A percentile compares a stretch with the other conserved stretches of the same genome.
Evolutionary conservation across 2,113 vertebrate species (phyloP).

Genomic region (Scartelaos histophorus): DNA sequence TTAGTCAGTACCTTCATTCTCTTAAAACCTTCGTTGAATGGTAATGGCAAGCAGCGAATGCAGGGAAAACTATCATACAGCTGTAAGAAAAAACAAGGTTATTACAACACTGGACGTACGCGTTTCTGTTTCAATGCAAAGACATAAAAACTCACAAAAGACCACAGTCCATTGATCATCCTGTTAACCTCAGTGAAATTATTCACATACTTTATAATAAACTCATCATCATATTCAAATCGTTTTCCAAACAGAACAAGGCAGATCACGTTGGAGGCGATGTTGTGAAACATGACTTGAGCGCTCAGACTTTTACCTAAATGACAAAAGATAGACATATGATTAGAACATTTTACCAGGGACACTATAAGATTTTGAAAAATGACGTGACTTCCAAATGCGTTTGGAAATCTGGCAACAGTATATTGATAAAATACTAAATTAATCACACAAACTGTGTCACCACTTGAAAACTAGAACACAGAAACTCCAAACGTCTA

Average conservation of each 20-base stretch:
- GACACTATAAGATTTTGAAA: neutral
- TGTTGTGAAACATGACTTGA: conserved; percentile 50
- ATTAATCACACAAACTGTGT: too few relatives aligned
- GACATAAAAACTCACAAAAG: conserved; percentile 33
- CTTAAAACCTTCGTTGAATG: conserved; percentile 32
- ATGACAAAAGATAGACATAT: neutral
- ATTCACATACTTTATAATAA: conserved; percentile 29
- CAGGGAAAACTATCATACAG: conserved; percentile 24
- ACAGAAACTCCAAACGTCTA: neutral
- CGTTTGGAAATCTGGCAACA: too few relatives aligned
- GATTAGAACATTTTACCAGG: neutral
- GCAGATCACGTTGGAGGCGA: conserved; percentile 71
- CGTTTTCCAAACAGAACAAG: conserved; percentile 61
- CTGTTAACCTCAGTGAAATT: conserved; percentile 13
- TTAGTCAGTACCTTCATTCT: neutral
- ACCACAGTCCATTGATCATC: conserved; percentile 47
- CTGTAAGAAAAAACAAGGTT: conserved; percentile 2
- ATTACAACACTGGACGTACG: neutral
- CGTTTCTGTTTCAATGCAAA: neutral
- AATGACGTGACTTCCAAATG: neutral
- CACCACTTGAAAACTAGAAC: neutral
- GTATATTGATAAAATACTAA: too few relatives aligned
- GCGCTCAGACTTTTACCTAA: conserved; percentile 36
- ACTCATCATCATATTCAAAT: conserved; percentile 64
- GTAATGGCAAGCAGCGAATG: conserved; percentile 15